phyloP scores from a whole-genome alignment of 1,140 invertebrate genomes.

The Spodoptera frugiperda region DNA sequence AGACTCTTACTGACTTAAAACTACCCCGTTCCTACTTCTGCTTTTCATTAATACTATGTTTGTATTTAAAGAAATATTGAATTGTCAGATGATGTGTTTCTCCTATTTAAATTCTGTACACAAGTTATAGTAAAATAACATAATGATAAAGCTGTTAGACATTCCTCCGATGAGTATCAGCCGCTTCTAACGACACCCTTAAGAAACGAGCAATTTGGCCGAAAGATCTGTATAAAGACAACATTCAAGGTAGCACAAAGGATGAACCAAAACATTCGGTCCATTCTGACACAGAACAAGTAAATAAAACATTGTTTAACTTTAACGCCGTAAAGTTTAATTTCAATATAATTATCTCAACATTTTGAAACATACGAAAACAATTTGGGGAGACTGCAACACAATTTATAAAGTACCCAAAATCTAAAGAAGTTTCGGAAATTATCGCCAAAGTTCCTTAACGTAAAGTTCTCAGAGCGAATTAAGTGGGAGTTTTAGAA shows the following conservation, averaged over 20 bases:
- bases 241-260: constrained; percentile 13
- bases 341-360: constrained; percentile 42
- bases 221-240: constrained; percentile 3
- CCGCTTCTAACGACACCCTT: not conserved
- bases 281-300: not conserved
- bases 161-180: not conserved
- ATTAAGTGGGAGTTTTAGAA: constrained; percentile 55
- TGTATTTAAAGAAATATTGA: too few relatives aligned
- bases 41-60: too few relatives aligned
- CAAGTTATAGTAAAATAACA: too few relatives aligned
- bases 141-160: too few relatives aligned
- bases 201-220: not conserved
- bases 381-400: constrained; percentile 36
- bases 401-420: constrained; percentile 48
- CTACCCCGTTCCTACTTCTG: too few relatives aligned
- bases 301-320: constrained; percentile 19
- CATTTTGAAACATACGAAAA: constrained; percentile 42
- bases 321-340: constrained; percentile 32
- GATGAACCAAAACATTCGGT: constrained; percentile 18
- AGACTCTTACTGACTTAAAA: too few relatives aligned
- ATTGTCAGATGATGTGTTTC: too few relatives aligned
- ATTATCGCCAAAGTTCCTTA: constrained; percentile 55
- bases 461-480: constrained; percentile 49
- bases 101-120: too few relatives aligned
- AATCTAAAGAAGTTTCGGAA: constrained; percentile 54